A percentile compares a stretch with the other conserved stretches of the same genome.
Conservation (phyloP, 1,140 invertebrate species). For the Subanguina moxae region DNA sequence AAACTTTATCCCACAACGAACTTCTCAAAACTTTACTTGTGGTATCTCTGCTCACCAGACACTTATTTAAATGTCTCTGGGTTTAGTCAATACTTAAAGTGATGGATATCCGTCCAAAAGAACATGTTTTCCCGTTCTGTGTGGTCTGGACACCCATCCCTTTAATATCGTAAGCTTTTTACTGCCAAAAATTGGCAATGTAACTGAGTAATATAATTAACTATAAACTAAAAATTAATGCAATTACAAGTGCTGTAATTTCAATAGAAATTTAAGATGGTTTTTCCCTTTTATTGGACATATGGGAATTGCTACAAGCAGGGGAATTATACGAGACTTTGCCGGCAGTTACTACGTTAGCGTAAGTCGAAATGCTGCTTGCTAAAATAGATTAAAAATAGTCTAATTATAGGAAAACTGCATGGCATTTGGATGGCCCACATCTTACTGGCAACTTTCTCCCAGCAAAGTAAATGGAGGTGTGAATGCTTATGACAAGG, state of each 20-base stretch:
- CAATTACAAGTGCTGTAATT: slow-evolving; percentile 7
- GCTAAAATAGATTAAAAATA: not conserved
- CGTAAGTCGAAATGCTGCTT: too few relatives aligned
- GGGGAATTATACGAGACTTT: slow-evolving; percentile 92
- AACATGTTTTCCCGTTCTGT: slow-evolving; percentile 55
- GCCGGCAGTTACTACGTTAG: slow-evolving; percentile 91
- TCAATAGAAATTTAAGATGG: slow-evolving; percentile 70
- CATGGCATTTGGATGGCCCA: slow-evolving; percentile 94
- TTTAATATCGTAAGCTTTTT: slow-evolving; percentile 44
- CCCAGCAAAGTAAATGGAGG: slow-evolving; percentile 71
- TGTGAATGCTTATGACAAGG: slow-evolving; percentile 76
- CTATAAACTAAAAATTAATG: not conserved
- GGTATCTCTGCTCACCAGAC: too few relatives aligned
- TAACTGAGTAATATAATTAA: slow-evolving; percentile 17
- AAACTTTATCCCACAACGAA: too few relatives aligned
- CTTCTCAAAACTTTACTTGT: too few relatives aligned
- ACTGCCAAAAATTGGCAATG: not conserved
- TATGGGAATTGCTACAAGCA: slow-evolving; percentile 90
- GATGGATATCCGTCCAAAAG: slow-evolving; percentile 24
- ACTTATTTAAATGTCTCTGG: too few relatives aligned
- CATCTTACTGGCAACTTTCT: slow-evolving; percentile 73
- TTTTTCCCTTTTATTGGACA: slow-evolving; percentile 93
- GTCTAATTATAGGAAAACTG: slow-evolving; percentile 72
- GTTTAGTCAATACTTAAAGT: too few relatives aligned
- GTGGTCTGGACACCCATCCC: slow-evolving; percentile 59